phyloP scores from a whole-genome alignment of 2,888 invertebrate species.

The Sialis fuliginosa region DNA sequence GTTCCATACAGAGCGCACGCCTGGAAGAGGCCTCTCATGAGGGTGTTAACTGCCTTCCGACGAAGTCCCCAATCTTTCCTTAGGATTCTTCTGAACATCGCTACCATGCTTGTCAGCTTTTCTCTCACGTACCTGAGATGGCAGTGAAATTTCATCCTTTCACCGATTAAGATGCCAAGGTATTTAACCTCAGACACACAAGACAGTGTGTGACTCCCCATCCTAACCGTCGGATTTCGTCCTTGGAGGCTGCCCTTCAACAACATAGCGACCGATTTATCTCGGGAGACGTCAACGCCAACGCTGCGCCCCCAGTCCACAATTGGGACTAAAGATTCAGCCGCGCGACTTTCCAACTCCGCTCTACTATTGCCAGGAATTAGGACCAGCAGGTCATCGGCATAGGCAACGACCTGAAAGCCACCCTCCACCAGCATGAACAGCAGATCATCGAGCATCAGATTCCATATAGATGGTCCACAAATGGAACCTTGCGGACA shows the following conservation, averaged over 20 bases:
- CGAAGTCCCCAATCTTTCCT: background rate
- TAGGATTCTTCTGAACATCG: background rate
- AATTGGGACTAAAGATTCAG: too few species aligned
- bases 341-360: background rate
- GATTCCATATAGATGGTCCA: background rate
- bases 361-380: background rate
- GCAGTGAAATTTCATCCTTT: background rate
- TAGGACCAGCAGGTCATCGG: background rate
- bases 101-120: background rate
- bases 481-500: background rate
- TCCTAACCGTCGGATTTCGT: background rate
- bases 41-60: background rate
- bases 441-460: background rate
- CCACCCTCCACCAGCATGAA: background rate
- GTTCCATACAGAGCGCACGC: too few species aligned
- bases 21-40: too few species aligned
- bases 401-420: background rate
- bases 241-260: background rate
- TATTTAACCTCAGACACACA: background rate
- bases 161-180: too few species aligned
- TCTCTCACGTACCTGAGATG: background rate
- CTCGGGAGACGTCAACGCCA: too few species aligned
- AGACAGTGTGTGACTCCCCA: background rate
- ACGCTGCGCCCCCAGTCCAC: too few species aligned
- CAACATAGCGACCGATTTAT: background rate